Conservation (phyloP, 2,888 invertebrate genomes). For the Spodoptera picta region DNA sequence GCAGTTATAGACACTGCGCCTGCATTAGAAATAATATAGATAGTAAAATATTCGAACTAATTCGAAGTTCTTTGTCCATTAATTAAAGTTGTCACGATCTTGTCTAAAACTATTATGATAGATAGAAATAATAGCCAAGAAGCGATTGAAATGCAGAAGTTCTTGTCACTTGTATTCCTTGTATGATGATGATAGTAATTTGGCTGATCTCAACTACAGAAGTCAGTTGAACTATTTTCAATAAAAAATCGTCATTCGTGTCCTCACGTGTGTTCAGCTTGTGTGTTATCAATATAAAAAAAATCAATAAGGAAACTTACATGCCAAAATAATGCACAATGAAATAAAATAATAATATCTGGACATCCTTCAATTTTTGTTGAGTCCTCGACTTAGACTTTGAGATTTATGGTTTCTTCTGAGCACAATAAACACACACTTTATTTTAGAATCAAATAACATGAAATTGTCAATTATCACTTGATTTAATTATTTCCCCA, state of each 20-base stretch:
- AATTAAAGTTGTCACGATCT: no score
- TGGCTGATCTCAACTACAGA: no score
- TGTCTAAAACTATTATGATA: no score
- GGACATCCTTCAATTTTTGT: constrained; percentile 24
- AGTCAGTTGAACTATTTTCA: no score
- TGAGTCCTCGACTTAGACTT: background rate
- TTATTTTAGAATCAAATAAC: constrained; percentile 18
- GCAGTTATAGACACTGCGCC: constrained; percentile 61
- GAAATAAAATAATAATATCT: constrained; percentile 14
- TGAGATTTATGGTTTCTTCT: constrained; percentile 11
- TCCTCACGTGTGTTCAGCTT: no score
- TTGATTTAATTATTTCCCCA: constrained; percentile 11
- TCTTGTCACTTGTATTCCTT: no score
- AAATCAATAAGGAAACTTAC: constrained; percentile 32
- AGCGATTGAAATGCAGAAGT: no score
- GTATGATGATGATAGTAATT: no score
- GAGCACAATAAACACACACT: constrained; percentile 15
- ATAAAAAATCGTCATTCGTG: no score
- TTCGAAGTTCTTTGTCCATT: no score
- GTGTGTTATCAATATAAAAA: background rate
- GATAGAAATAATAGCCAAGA: no score
- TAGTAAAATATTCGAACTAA: no score
- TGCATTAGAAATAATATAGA: constrained; percentile 28
- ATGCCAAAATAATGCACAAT: constrained; percentile 27
- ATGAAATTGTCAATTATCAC: constrained; percentile 8